Conservation (phyloP, 2,113 vertebrate genomes). For the Lamprotornis superbus region DNA sequence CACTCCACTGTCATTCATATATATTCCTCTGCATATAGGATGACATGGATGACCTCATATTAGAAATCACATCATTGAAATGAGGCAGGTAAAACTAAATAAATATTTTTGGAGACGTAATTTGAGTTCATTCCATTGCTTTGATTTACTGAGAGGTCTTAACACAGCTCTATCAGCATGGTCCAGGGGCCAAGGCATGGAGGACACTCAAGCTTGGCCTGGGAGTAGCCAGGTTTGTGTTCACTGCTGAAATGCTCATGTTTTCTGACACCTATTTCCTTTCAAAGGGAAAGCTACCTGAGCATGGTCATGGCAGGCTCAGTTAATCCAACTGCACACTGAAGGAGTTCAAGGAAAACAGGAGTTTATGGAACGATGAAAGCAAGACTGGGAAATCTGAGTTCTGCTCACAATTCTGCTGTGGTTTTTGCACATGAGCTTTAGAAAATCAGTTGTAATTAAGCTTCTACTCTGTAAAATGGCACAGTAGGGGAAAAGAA, state of each 20-base stretch:
- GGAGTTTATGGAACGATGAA: background rate
- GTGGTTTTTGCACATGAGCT: background rate
- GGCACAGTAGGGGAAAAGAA: background rate
- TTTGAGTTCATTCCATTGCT: background rate
- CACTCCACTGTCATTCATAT: accelerated
- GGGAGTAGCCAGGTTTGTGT: background rate
- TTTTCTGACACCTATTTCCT: background rate
- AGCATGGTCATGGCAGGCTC: background rate
- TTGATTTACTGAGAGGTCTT: accelerated
- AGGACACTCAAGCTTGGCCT: background rate
- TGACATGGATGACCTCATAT: background rate
- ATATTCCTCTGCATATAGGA: background rate
- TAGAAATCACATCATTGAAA: background rate
- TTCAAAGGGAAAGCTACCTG: background rate
- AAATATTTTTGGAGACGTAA: background rate
- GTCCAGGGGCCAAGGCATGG: accelerated
- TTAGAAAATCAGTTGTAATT: background rate
- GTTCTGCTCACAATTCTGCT: background rate
- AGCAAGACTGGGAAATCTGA: background rate
- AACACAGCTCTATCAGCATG: accelerated
- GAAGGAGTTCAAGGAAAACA: background rate
- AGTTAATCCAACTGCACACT: background rate
- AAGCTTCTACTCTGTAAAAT: background rate
- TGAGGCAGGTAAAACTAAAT: background rate
- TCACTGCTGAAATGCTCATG: background rate